phyloP scores from a whole-genome alignment of 1,140 invertebrate species.

The Bombus superbus region DNA sequence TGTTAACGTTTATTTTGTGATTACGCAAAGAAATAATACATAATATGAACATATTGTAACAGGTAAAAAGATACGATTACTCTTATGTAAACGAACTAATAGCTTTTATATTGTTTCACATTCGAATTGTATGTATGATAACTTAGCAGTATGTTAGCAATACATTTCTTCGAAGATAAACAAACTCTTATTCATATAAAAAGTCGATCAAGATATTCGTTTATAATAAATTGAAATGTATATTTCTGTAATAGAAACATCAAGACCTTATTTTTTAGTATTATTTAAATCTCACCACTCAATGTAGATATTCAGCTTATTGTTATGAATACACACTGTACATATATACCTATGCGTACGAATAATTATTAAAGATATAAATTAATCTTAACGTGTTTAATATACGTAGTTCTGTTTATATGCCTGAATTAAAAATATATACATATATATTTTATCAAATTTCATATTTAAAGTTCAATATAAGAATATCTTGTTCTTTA shows the following conservation, averaged over 20 bases:
- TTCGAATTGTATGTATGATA: background rate
- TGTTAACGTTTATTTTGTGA: background rate
- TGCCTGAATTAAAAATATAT: background rate
- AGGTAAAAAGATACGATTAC: slow-evolving; percentile 10
- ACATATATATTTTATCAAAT: background rate
- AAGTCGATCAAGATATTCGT: background rate
- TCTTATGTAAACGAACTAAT: slow-evolving; percentile 16
- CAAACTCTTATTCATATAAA: background rate
- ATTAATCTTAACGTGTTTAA: background rate
- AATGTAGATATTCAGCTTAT: background rate
- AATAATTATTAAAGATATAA: background rate
- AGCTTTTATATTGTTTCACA: slow-evolving; percentile 31
- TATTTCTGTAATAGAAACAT: background rate
- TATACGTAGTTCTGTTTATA: background rate
- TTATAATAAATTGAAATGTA: background rate
- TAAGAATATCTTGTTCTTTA: background rate
- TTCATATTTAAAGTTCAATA: background rate
- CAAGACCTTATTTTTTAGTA: background rate
- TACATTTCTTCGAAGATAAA: slow-evolving; percentile 21
- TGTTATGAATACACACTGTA: background rate
- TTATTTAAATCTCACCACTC: background rate
- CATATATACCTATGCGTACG: background rate
- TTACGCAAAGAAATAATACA: background rate
- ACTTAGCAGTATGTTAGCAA: background rate
- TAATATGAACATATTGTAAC: background rate